phyloP scores from a whole-genome alignment of 1,140 invertebrate species.

The Hylyphantes graminicola region DNA sequence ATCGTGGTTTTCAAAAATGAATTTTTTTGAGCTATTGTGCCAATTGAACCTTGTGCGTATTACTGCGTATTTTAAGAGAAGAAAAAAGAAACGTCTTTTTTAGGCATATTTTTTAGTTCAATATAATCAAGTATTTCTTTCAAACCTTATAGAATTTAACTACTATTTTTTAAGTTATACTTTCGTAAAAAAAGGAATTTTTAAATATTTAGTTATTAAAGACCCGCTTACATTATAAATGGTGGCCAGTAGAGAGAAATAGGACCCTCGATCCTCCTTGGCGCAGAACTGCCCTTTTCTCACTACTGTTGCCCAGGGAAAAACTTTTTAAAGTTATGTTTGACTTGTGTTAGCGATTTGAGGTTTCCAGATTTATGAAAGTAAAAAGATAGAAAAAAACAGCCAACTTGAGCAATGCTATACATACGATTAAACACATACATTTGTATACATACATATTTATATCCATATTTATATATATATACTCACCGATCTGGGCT shows the following conservation, averaged over 20 bases:
- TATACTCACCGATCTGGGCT: slow-evolving; percentile 47
- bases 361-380: too few relatives aligned
- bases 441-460: slow-evolving; percentile 56
- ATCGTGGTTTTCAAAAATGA: not conserved
- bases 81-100: too few relatives aligned
- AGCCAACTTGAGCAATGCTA: slow-evolving; percentile 54
- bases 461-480: slow-evolving; percentile 55
- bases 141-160: too few relatives aligned
- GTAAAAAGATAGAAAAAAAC: not conserved
- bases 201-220: too few relatives aligned
- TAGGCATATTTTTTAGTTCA: not conserved
- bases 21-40: slow-evolving; percentile 30
- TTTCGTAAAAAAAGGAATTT: too few relatives aligned
- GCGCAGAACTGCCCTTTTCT: too few relatives aligned
- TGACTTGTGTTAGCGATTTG: not conserved
- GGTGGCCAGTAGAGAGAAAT: too few relatives aligned
- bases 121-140: not conserved
- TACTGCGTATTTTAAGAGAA: not conserved
- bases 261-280: too few relatives aligned
- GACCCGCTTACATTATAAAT: not conserved
- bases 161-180: too few relatives aligned
- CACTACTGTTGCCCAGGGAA: not conserved
- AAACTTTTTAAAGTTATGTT: not conserved
- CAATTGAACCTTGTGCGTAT: slow-evolving; percentile 47
- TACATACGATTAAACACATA: slow-evolving; percentile 49